Evolutionary conservation across 2,888 invertebrate genomes (phyloP).

Genomic region (Zygogramma bicolorata): DNA sequence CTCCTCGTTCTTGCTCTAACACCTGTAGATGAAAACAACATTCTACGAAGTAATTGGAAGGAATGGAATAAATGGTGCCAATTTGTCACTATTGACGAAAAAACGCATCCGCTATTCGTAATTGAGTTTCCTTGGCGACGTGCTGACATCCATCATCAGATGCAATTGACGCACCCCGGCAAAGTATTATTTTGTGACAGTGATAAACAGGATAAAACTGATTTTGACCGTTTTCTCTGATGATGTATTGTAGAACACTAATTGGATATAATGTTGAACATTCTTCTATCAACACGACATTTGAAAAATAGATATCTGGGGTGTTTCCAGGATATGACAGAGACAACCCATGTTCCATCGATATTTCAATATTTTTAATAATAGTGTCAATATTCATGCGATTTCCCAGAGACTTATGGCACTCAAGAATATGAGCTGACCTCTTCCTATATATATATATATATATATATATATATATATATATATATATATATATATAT

Average conservation of each 20-base stretch:
- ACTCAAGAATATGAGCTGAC: too few relatives aligned
- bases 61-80: slow-evolving; percentile 28
- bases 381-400: too few relatives aligned
- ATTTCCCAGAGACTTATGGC: too few relatives aligned
- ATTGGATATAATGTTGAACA: not conserved
- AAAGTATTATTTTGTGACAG: not conserved
- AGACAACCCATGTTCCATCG: too few relatives aligned
- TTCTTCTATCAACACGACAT: not conserved
- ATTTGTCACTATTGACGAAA: slow-evolving; percentile 22
- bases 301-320: not conserved
- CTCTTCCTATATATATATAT: too few relatives aligned
- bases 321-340: too few relatives aligned
- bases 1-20: slow-evolving; percentile 6
- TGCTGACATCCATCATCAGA: not conserved
- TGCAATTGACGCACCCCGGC: slow-evolving; percentile 12
- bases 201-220: not conserved
- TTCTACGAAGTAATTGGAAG: slow-evolving; percentile 22
- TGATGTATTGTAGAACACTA: not conserved
- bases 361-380: too few relatives aligned
- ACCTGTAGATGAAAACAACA: slow-evolving; percentile 23
- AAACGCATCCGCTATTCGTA: slow-evolving; percentile 13
- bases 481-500: too few relatives aligned
- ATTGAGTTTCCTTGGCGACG: slow-evolving; percentile 23
- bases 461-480: too few relatives aligned
- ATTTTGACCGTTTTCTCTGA: not conserved